A percentile compares a stretch with the other conserved stretches of the same genome.
phyloP scores from a whole-genome alignment of 2,113 vertebrate genomes.

The Engystomops pustulosus region DNA sequence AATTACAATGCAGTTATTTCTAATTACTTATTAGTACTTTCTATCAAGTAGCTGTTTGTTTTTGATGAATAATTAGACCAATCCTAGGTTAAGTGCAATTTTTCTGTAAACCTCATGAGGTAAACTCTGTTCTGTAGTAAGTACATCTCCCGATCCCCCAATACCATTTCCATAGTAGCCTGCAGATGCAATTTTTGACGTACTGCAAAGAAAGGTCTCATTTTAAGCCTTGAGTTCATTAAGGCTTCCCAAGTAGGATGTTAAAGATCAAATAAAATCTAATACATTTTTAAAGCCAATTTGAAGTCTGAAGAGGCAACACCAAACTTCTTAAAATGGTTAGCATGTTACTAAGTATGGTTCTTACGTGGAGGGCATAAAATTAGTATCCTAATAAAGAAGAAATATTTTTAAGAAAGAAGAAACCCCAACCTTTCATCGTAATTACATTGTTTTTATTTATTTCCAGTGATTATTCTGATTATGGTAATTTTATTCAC shows the following conservation, averaged over 20 bases:
- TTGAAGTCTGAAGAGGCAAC: not conserved
- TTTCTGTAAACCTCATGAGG: not conserved
- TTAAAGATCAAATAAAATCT: constrained; percentile 10
- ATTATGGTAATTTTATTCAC: constrained; percentile 53
- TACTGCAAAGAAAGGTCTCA: not conserved
- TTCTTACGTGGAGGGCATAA: not conserved
- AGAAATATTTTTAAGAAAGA: not conserved
- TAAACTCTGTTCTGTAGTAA: not conserved
- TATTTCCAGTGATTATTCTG: constrained; percentile 27
- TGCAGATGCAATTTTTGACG: not conserved
- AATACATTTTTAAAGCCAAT: not conserved
- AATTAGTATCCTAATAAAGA: constrained; percentile 1
- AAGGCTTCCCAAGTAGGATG: not conserved
- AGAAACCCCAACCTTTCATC: not conserved
- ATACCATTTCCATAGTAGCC: not conserved
- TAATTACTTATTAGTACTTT: not conserved
- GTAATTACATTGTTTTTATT: constrained; percentile 52
- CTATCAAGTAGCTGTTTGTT: not conserved
- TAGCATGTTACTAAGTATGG: not conserved
- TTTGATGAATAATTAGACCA: not conserved
- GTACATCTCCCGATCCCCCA: not conserved
- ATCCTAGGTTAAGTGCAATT: not conserved
- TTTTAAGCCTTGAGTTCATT: constrained; percentile 4
- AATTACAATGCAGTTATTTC: not conserved
- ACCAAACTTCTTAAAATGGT: not conserved